These are phyloP conservation scores for Eriocheir sinensis DNA, from an alignment of 1,140 invertebrate genomes.

Conservation along the genomic window DNA sequence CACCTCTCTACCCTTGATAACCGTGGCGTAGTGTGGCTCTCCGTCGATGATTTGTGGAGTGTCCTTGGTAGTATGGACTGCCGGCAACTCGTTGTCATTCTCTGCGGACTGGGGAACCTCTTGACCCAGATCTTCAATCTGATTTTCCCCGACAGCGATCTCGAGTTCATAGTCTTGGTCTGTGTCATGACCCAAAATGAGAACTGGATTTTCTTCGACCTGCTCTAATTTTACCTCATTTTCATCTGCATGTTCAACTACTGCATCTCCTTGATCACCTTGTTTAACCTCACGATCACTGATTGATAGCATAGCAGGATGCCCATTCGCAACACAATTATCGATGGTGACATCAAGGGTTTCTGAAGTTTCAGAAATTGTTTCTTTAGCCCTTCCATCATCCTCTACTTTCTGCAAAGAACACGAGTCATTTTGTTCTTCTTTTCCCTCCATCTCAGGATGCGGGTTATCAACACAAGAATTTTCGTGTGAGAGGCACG, in stretches of 20 bases:
- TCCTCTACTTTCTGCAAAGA: neutral
- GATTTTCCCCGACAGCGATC: neutral
- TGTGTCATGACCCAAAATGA: neutral
- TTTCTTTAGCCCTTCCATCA: neutral
- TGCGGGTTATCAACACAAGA: neutral
- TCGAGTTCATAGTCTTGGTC: conserved; percentile 5
- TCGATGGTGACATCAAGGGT: neutral
- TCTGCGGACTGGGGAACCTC: neutral
- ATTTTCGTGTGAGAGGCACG: neutral
- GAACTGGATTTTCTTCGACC: neutral
- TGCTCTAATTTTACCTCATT: neutral
- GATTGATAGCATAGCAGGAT: neutral
- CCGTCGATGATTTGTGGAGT: neutral
- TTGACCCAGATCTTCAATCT: neutral
- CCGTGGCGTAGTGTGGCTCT: conserved; percentile 66
- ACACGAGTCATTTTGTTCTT: neutral
- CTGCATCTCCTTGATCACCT: neutral
- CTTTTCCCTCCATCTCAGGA: neutral
- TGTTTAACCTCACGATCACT: neutral
- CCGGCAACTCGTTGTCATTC: neutral
- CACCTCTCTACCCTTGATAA: conserved; percentile 32
- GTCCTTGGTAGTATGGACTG: neutral
- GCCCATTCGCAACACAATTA: neutral
- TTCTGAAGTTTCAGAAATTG: neutral
- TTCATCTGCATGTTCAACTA: neutral